Evolutionary conservation across 2,113 vertebrate genomes (phyloP).

Genomic region (Pithys albifrons): DNA sequence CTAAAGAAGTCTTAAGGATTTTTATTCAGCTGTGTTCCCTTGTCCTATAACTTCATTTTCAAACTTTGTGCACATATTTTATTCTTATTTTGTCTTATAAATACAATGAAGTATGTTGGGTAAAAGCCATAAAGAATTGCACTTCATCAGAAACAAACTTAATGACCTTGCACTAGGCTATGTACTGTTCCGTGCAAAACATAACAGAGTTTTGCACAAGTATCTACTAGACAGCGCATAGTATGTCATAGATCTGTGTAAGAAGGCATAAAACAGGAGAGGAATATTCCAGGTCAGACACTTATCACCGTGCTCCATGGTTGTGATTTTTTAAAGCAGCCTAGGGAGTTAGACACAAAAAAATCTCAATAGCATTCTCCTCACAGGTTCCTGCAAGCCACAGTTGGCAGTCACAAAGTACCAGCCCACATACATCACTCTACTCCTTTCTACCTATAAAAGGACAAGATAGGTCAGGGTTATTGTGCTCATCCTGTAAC

Average conservation of each 20-base stretch:
- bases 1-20: not conserved
- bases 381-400: not conserved
- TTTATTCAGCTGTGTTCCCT: not conserved
- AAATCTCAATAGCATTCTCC: not conserved
- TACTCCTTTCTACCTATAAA: not conserved
- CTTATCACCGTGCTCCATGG: not conserved
- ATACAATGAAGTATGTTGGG: not conserved
- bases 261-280: not conserved
- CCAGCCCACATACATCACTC: not conserved
- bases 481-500: not conserved
- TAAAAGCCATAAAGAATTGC: not conserved
- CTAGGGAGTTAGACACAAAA: not conserved
- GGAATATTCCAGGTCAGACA: not conserved
- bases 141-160: not conserved
- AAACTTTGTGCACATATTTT: not conserved
- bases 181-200: not conserved
- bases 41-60: not conserved
- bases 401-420: not conserved
- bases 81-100: not conserved
- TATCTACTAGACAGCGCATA: not conserved
- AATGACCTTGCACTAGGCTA: not conserved
- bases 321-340: constrained; percentile 11
- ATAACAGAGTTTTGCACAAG: not conserved
- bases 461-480: not conserved
- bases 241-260: not conserved